A percentile compares a stretch with the other conserved stretches of the same genome.
Evolutionary conservation across 2,113 vertebrate species (phyloP).

Genomic region (Stegostoma tigrinum): DNA sequence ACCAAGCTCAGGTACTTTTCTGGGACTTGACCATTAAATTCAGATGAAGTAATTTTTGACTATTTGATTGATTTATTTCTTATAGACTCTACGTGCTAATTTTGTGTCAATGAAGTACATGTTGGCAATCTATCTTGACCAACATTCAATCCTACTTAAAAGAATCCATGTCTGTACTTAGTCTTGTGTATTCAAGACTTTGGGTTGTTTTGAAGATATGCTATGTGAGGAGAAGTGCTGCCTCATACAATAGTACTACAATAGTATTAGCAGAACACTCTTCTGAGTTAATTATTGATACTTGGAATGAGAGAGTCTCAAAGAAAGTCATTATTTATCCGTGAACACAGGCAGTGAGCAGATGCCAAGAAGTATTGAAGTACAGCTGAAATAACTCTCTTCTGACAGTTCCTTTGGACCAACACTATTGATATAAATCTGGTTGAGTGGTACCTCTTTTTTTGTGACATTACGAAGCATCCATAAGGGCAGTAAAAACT

Average conservation of each 20-base stretch:
- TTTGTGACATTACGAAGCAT: neutral
- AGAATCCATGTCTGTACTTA: too few relatives aligned
- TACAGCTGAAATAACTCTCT: neutral
- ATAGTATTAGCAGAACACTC: neutral
- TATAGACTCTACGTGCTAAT: too few relatives aligned
- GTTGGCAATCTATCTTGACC: too few relatives aligned
- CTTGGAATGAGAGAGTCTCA: neutral
- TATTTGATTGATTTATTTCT: too few relatives aligned
- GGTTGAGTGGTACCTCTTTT: neutral
- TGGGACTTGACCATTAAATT: too few relatives aligned
- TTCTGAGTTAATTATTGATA: neutral
- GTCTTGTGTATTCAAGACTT: neutral
- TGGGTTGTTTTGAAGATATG: neutral
- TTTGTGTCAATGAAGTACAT: too few relatives aligned
- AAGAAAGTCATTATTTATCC: neutral
- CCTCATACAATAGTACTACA: neutral
- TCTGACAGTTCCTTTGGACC: neutral
- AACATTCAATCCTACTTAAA: too few relatives aligned
- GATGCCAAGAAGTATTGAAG: neutral
- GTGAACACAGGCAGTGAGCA: neutral
- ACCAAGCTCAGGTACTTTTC: too few relatives aligned
- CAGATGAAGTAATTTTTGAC: too few relatives aligned
- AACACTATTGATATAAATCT: neutral
- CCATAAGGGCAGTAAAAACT: neutral
- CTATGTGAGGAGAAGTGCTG: neutral